These are phyloP conservation scores for Drosophila rubida DNA, from an alignment of 2,888 invertebrate species.

Conservation along the genomic window DNA sequence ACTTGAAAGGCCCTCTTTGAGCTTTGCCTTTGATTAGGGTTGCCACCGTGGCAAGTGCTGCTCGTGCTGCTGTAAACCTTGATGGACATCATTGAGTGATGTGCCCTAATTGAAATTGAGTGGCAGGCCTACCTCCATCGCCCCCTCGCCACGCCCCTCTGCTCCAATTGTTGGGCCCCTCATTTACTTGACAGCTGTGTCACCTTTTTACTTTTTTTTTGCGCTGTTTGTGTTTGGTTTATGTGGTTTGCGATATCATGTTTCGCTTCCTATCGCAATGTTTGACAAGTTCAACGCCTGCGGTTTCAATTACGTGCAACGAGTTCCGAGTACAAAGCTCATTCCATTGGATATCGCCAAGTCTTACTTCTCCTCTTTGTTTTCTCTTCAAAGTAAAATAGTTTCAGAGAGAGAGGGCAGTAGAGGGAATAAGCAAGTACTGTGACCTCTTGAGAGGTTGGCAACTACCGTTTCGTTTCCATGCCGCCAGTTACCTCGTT, in stretches of 20 bases:
- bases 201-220: slow-evolving; percentile 24
- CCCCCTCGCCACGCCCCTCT: not conserved
- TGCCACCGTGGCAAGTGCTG: slow-evolving; percentile 21
- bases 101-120: slow-evolving; percentile 58
- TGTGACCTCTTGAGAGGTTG: slow-evolving; percentile 24
- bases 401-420: no score
- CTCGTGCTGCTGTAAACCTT: slow-evolving; percentile 10
- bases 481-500: slow-evolving; percentile 10
- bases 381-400: not conserved
- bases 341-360: slow-evolving; percentile 6
- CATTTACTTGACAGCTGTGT: not conserved
- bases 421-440: not conserved
- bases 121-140: slow-evolving; percentile 24
- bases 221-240: slow-evolving; percentile 15
- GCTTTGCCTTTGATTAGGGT: slow-evolving; percentile 42
- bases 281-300: slow-evolving; percentile 55
- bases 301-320: slow-evolving; percentile 34
- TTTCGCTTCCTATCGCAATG: slow-evolving; percentile 42
- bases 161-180: not conserved
- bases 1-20: slow-evolving; percentile 15
- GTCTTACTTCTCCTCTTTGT: slow-evolving; percentile 1
- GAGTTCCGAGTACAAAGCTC: slow-evolving; percentile 21
- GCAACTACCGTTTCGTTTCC: not conserved
- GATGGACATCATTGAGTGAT: slow-evolving; percentile 42
- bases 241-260: slow-evolving; percentile 42